Percentiles rank a stretch among this genome's conserved stretches.
phyloP scores from a whole-genome alignment of 2,797 vertebrate genomes.

The Thripadectes ignobilis region DNA sequence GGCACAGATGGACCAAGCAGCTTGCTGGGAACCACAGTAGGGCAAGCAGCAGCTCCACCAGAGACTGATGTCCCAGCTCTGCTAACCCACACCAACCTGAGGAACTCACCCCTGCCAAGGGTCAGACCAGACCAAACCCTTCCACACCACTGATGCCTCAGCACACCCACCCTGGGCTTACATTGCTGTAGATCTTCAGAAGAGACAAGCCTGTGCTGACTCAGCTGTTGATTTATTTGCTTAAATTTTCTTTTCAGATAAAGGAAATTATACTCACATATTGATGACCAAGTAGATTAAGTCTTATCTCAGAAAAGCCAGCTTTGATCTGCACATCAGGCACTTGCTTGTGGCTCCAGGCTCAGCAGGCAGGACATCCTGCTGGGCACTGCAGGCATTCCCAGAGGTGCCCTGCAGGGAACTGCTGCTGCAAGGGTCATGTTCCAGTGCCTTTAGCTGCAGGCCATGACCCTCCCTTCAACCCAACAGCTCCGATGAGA shows the following conservation, averaged over 20 bases:
- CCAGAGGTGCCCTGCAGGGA: not conserved
- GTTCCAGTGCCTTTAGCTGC: not conserved
- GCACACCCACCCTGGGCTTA: fast-evolving
- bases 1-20: not conserved
- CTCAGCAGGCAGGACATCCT: not conserved
- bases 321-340: not conserved
- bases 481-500: not conserved
- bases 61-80: not conserved
- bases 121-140: not conserved
- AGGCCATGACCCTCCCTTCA: not conserved
- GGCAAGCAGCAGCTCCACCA: not conserved
- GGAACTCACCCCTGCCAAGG: not conserved
- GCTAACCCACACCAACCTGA: not conserved
- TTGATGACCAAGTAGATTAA: not conserved
- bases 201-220: not conserved
- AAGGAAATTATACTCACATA: not conserved
- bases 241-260: slow-evolving; percentile 1
- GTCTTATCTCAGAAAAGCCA: not conserved
- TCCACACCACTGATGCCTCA: not conserved
- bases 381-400: not conserved
- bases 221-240: not conserved
- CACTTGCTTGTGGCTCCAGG: not conserved
- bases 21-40: not conserved
- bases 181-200: not conserved
- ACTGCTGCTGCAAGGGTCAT: not conserved